These are phyloP conservation scores for Drosophila navojoa DNA, from an alignment of 1,140 invertebrate species.

Conservation along the genomic window DNA sequence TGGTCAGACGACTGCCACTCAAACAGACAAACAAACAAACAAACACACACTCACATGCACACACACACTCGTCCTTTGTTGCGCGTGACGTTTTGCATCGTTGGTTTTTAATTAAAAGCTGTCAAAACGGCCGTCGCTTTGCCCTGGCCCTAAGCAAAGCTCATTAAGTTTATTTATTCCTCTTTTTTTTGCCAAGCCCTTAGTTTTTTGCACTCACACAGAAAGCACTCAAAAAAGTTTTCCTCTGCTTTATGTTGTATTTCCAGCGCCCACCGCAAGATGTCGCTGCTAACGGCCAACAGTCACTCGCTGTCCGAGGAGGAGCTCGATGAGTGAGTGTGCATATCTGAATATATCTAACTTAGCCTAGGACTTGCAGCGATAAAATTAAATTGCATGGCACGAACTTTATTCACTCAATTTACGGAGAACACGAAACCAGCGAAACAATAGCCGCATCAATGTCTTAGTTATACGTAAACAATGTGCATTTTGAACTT, in stretches of 20 bases:
- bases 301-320: constrained; percentile 85
- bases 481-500: constrained; percentile 43
- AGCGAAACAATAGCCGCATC: not conserved
- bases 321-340: constrained; percentile 85
- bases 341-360: not conserved
- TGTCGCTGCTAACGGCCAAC: constrained; percentile 70
- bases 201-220: not conserved
- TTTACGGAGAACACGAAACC: not conserved
- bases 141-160: constrained; percentile 10
- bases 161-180: constrained; percentile 29
- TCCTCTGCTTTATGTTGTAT: constrained; percentile 16
- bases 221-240: constrained; percentile 5
- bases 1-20: constrained; percentile 22
- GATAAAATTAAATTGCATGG: constrained; percentile 42
- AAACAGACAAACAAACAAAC: constrained; percentile 12
- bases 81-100: constrained; percentile 60
- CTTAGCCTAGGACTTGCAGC: constrained; percentile 6
- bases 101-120: constrained; percentile 77
- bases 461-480: not conserved
- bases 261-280: constrained; percentile 58
- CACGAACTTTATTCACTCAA: constrained; percentile 43
- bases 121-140: constrained; percentile 58
- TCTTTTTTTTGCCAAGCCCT: not conserved
- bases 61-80: constrained; percentile 7
- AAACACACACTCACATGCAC: constrained; percentile 11